Base-by-base conservation (phyloP, 2,888 invertebrate genomes). In the Sinohyriopsis cumingii region DNA sequence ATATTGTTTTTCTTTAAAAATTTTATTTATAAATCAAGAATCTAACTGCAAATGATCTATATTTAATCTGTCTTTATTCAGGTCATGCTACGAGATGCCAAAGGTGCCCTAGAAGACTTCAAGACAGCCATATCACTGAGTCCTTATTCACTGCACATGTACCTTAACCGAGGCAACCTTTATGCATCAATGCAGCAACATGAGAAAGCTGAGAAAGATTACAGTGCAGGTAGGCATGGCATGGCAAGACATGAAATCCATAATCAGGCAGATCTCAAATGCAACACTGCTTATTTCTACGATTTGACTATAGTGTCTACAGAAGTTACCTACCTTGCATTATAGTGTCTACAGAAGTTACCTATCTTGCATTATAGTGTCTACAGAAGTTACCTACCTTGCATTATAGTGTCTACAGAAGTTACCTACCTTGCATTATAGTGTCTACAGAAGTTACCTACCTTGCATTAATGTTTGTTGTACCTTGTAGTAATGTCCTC, bases 111-210 rank as follows among this genome's bases (percentile, higher is more conserved):
- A 72, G 79, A 68, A 45, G 90, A 90, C 78, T 89, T 90, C 74
- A 79, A 82, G 22, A 67, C 71, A 25, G 89, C 90, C 33, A 83
- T 87, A 64, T 78, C 82, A 59, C 75, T 89, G 66, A 87, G 88
- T 67, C 89, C 90, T 0, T 79, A 85, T 76, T 87, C 88, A 0
- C 88, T 89, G 12, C 89, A 89, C 75, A 86, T 89, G 74, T 90
- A 88, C 80, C 87, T 89, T 73, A 90, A 90, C 82, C 73, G 90
- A 68, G 90, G 84, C 20, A 89, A 89, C 64, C 81, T 90, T 59
- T 87, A 86, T 71, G 80, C 84, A 25, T 87, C 88, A n/a, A 77
- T 87, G 69, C 82, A 84, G 20, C 79, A 85, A 74, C 87, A 77
- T 67, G 85, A 86, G 12, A 80, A 82, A 67, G 89, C 89, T 19